Evolutionary conservation across 1,140 invertebrate genomes (phyloP), one percentile per base, ranked within the genome.

Genomic region (Aphidius ervi): DNA sequence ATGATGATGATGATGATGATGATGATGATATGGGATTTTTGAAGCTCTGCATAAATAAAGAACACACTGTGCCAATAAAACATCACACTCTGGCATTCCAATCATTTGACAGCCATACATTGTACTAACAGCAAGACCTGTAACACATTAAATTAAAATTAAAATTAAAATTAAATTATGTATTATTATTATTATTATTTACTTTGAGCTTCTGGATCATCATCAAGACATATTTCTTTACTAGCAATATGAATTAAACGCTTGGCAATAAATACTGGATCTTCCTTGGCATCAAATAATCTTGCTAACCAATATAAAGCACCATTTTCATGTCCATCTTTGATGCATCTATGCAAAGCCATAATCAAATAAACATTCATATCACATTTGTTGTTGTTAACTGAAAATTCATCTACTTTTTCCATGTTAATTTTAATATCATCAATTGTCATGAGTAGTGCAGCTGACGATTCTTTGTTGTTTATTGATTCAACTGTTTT

Each of bases 331-430:
- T 92, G 88, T 10, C 88, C 87, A 1, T 89, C 91, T 67, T 91
- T 81, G n/a, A 94, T 88, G 0, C 90, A 92, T 75, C 94, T 94
- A 65, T 92, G 90, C 46, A 94, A 76, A 0, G 91, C 91, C 8
- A 91, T 93, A 66, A 90, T 88, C 23, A 86, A 86, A 69, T 93
- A 88, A 72, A 92, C 94, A 76, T 93, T 91, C 70, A 92, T 87
- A 61, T 94, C 91, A 9, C 91, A 90, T 73, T 85, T 16, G 16
- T 85, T 16, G 16, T 85, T 84, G 59, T 84, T 83, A 68, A 93
- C 91, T 73, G 93, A 93, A 10, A 91, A 64, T 63, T 91, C 81
- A 70, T 89, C 87, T 23, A 86, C 84, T 66, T 85, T 84, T 73
- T 88, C 81, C 10, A 87, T 74, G 48, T 70, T 71, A 56, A 87